These are phyloP conservation scores for Grus americana DNA, from an alignment of 2,113 vertebrate species.

Conservation along the genomic window DNA sequence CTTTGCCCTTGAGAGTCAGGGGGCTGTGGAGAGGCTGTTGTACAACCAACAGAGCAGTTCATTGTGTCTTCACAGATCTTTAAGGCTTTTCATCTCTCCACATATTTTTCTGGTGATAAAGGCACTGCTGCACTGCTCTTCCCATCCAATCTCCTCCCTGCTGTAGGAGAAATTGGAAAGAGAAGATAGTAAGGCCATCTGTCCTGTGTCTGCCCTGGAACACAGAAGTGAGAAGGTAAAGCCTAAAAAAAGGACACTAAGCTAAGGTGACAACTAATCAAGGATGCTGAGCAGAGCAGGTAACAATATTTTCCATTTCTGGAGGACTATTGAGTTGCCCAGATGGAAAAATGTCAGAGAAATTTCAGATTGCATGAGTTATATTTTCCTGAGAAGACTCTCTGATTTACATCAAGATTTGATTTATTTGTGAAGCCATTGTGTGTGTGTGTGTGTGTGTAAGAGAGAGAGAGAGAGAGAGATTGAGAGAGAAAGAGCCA, in stretches of 20 bases:
- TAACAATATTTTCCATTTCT: not conserved
- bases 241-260: not conserved
- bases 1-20: constrained; percentile 13
- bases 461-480: too few species aligned
- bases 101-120: constrained; percentile 37
- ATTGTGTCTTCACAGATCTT: constrained; percentile 24
- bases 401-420: not conserved
- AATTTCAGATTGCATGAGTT: not conserved
- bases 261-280: not conserved
- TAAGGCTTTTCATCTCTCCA: constrained; percentile 12
- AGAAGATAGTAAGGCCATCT: not conserved
- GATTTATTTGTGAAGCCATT: not conserved
- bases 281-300: not conserved
- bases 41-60: constrained; percentile 7
- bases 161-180: not conserved
- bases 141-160: not conserved
- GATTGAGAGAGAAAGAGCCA: not conserved
- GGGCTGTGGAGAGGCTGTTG: not conserved
- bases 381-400: not conserved
- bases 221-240: not conserved
- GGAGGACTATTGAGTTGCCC: not conserved
- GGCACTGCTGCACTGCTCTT: not conserved
- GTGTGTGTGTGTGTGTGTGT: not conserved
- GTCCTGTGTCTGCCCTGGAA: not conserved
- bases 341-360: not conserved